These are phyloP conservation scores for Macrobrachium nipponense DNA, from an alignment of 1,140 invertebrate species.

Conservation along the genomic window DNA sequence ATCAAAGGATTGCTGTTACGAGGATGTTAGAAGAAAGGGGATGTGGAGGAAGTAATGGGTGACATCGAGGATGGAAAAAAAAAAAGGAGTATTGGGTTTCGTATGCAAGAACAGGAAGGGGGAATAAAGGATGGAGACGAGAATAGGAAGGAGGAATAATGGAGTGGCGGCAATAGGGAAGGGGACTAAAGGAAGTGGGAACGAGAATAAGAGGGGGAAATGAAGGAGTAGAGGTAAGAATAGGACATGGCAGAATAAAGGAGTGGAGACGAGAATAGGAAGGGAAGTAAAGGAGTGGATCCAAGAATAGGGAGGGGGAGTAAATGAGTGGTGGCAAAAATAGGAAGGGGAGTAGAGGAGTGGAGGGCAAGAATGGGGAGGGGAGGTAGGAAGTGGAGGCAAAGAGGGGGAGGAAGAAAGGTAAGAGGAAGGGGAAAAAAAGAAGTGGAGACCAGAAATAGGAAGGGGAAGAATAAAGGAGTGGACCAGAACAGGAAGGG, in stretches of 20 bases:
- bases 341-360: not conserved
- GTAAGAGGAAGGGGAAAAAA: not conserved
- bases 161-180: not conserved
- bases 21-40: no score
- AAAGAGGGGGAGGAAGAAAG: no score
- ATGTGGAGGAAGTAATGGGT: no score
- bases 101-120: no score
- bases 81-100: no score
- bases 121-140: not conserved
- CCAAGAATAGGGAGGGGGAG: not conserved
- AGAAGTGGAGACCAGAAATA: no score
- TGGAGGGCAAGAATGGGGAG: not conserved
- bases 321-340: not conserved
- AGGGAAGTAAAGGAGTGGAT: no score
- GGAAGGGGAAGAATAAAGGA: no score
- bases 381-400: no score
- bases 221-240: no score
- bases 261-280: not conserved
- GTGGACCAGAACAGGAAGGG: not conserved
- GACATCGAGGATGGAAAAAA: no score
- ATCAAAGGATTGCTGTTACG: no score
- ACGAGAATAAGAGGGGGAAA: not conserved
- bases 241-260: not conserved
- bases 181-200: not conserved
- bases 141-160: not conserved